These are phyloP conservation scores for Phrixothrix hirtus DNA, from an alignment of 2,888 invertebrate species.

Conservation along the genomic window DNA sequence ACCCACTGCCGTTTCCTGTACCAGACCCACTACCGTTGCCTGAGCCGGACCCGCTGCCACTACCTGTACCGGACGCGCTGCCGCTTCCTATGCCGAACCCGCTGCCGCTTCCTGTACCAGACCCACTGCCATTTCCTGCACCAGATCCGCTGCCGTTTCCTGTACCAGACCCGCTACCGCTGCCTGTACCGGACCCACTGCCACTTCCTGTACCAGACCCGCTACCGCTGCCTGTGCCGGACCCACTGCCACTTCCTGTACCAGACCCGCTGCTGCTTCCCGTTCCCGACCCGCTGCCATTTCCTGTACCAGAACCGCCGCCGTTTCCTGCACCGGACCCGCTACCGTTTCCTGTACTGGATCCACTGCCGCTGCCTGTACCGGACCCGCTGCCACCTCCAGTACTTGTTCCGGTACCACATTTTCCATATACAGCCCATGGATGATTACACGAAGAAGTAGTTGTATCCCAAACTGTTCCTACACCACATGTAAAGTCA, in stretches of 20 bases:
- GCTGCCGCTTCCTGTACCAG: constrained; percentile 30
- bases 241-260: constrained; percentile 3
- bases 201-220: constrained; percentile 1
- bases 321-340: not conserved
- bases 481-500: constrained; percentile 71
- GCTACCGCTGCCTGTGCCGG: not conserved
- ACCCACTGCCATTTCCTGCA: constrained; percentile 26
- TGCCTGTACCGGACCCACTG: not conserved
- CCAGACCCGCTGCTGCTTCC: constrained; percentile 1
- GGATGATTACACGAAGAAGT: constrained; percentile 23
- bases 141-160: constrained; percentile 10
- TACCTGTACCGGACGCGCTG: constrained; percentile 3
- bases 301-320: not conserved
- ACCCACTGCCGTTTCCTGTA: constrained; percentile 2
- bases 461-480: constrained; percentile 28
- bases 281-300: not conserved
- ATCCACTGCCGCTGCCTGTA: not conserved
- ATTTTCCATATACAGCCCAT: constrained; percentile 33
- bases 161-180: constrained; percentile 19
- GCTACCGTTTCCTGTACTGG: not conserved
- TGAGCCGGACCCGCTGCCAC: constrained; percentile 15
- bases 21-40: not conserved
- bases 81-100: constrained; percentile 19
- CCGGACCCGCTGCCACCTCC: not conserved
- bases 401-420: constrained; percentile 21